Percentiles rank a stretch among this genome's conserved stretches.
Conservation (phyloP, 2,113 vertebrate genomes). For the Trematomus loennbergii region DNA sequence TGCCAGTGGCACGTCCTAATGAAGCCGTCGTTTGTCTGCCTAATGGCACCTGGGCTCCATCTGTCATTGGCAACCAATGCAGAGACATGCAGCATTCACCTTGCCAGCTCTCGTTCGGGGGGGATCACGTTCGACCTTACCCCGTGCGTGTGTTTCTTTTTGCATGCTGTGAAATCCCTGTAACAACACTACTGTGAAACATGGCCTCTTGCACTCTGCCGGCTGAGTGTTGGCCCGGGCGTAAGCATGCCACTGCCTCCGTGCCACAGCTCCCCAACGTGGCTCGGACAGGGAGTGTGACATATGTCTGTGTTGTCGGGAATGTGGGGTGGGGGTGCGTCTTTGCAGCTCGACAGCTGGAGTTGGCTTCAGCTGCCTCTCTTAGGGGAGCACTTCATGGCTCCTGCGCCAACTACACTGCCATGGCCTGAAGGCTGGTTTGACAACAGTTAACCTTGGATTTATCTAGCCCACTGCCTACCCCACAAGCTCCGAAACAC, state of each 20-base stretch:
- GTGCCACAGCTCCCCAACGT: conserved; percentile 49
- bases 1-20: conserved; percentile 79
- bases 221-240: conserved; percentile 34
- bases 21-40: conserved; percentile 80
- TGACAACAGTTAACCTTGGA: conserved; percentile 83
- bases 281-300: conserved; percentile 52
- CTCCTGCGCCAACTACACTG: conserved; percentile 60
- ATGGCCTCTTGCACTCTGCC: conserved; percentile 38
- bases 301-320: conserved; percentile 73
- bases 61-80: conserved; percentile 73
- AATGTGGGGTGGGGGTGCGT: conserved; percentile 35
- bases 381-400: conserved; percentile 75
- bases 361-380: conserved; percentile 66
- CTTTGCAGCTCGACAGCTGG: conserved; percentile 70
- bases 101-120: conserved; percentile 64
- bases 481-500: conserved; percentile 41
- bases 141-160: conserved; percentile 24
- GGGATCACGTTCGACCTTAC: conserved; percentile 59
- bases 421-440: conserved; percentile 74
- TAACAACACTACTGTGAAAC: conserved; percentile 45
- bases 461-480: conserved; percentile 59
- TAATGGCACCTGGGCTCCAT: conserved; percentile 80
- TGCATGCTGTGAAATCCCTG: conserved; percentile 60
- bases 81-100: conserved; percentile 67
- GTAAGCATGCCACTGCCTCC: conserved; percentile 46